These are phyloP conservation scores for Zhuqinia jingwanae DNA, from an alignment of 2,888 invertebrate species.

Conservation along the genomic window DNA sequence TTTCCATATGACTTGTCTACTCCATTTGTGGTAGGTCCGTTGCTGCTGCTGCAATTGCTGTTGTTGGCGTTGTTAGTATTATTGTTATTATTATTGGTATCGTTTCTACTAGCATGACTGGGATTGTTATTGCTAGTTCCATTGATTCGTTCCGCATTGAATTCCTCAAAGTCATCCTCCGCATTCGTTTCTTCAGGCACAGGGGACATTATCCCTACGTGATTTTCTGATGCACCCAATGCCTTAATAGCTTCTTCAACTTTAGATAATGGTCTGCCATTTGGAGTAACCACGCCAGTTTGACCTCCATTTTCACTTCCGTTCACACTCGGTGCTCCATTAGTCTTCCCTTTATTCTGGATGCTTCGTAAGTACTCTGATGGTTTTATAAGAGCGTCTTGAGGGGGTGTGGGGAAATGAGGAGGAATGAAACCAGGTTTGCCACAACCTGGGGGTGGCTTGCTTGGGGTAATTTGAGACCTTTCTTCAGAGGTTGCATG, in stretches of 20 bases:
- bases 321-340: conserved; percentile 40
- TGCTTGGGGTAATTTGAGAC: conserved; percentile 60
- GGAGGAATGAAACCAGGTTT: conserved; percentile 89
- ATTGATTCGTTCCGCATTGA: conserved; percentile 76
- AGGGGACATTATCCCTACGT: conserved; percentile 72
- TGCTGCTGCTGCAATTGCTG: conserved; percentile 45
- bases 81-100: conserved; percentile 53
- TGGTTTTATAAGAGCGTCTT: conserved; percentile 93
- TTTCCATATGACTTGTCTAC: conserved; percentile 53
- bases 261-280: conserved; percentile 66
- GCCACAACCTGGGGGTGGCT: conserved; percentile 59
- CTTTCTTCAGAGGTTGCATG: conserved; percentile 38
- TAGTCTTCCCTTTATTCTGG: conserved; percentile 81
- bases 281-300: background rate
- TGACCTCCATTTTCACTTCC: conserved; percentile 20
- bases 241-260: conserved; percentile 76
- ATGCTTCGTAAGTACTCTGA: conserved; percentile 95
- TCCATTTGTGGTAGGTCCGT: conserved; percentile 65
- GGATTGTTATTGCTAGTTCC: conserved; percentile 47
- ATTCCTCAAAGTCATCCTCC: conserved; percentile 78
- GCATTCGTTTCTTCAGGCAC: conserved; percentile 76
- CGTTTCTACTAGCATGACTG: conserved; percentile 21
- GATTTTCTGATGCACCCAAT: conserved; percentile 71
- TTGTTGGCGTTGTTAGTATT: conserved; percentile 32
- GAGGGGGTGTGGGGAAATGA: conserved; percentile 88